Conservation (phyloP, 53 echinoderm and acorn worm species). For the Stichopus horrens region DNA sequence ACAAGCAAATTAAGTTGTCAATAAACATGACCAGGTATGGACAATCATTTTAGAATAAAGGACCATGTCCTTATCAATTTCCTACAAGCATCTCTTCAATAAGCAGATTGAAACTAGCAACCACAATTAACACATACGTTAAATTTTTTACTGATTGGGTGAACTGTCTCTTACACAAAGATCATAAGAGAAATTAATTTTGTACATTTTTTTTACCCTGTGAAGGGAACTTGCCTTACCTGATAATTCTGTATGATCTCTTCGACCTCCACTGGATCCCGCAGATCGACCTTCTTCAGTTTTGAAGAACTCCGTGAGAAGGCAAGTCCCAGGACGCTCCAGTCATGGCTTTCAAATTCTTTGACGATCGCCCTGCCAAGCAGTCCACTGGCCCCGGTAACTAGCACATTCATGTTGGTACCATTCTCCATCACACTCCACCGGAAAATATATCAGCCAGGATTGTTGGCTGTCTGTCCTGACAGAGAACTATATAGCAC, state of each 20-base stretch:
- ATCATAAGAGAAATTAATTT: not conserved
- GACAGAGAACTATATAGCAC: not conserved
- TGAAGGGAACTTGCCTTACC: conserved; percentile 20
- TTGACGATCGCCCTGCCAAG: conserved; percentile 79
- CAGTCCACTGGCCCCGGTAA: conserved; percentile 92
- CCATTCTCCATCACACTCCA: not conserved
- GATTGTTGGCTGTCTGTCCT: too few relatives aligned
- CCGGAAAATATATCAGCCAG: too few relatives aligned
- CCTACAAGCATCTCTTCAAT: too few relatives aligned
- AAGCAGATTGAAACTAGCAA: too few relatives aligned
- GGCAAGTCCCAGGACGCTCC: conserved; percentile 62
- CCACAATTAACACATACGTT: too few relatives aligned
- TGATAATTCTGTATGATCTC: conserved; percentile 57
- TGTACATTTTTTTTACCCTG: not conserved
- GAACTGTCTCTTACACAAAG: too few relatives aligned
- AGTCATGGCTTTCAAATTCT: conserved; percentile 59
- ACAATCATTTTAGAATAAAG: too few relatives aligned
- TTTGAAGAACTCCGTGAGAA: conserved; percentile 59
- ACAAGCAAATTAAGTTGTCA: not conserved
- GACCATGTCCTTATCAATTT: too few relatives aligned
- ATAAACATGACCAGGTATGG: too few relatives aligned
- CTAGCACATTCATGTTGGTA: conserved; percentile 60
- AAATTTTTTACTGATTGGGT: too few relatives aligned
- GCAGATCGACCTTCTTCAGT: conserved; percentile 68
- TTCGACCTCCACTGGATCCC: conserved; percentile 48